Evolutionary conservation across 2,888 invertebrate species (phyloP).

Genomic region (Nebria salina): DNA sequence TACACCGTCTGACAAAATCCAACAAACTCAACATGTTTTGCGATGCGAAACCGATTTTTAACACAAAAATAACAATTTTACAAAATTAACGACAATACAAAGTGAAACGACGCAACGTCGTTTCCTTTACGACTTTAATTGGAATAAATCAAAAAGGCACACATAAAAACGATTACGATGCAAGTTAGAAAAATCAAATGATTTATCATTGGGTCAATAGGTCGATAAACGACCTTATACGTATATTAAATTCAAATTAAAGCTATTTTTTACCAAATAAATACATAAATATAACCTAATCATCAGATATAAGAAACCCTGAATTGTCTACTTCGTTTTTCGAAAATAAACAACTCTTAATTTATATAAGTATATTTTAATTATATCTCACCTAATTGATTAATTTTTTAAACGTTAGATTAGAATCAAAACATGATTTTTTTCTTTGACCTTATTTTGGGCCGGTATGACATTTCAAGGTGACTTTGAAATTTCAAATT

Average conservation of each 20-base stretch:
- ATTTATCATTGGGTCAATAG: neutral
- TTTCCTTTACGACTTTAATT: neutral
- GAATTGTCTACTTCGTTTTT: neutral
- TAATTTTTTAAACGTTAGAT: slow-evolving; percentile 16
- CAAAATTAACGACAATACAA: neutral
- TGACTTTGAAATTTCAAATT: slow-evolving; percentile 29
- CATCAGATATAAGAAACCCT: neutral
- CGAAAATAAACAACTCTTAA: neutral
- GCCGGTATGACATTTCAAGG: slow-evolving; percentile 33
- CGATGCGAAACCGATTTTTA: neutral
- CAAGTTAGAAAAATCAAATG: neutral
- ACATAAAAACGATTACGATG: neutral
- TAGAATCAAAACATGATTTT: slow-evolving; percentile 21
- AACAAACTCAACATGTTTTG: neutral
- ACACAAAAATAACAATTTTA: neutral
- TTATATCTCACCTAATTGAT: slow-evolving; percentile 15
- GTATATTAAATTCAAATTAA: neutral
- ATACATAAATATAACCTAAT: slow-evolving; percentile 2
- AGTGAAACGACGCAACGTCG: neutral
- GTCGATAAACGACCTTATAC: neutral
- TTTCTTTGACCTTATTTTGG: slow-evolving; percentile 18
- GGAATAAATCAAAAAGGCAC: neutral
- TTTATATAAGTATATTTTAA: neutral
- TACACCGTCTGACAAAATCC: slow-evolving; percentile 21
- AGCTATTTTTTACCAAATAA: neutral